Evolutionary conservation across 2,113 vertebrate genomes (phyloP).

Genomic region (Pao palembangensis): DNA sequence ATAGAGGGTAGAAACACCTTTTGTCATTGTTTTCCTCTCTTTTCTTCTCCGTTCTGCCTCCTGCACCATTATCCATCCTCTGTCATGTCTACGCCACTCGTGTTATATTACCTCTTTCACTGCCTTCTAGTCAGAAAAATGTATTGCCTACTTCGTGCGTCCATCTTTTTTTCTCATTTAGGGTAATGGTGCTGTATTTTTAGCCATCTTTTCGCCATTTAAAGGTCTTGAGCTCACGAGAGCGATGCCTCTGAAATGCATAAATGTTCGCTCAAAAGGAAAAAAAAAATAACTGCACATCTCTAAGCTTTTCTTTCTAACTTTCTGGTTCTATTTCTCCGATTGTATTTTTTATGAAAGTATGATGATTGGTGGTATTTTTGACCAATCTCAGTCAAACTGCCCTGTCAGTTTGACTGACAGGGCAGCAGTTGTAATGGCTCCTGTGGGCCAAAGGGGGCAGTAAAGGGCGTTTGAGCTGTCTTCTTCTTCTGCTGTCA

Average conservation of each 20-base stretch:
- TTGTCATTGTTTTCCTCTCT: constrained; percentile 4
- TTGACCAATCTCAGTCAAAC: too few relatives aligned
- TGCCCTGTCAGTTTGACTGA: too few relatives aligned
- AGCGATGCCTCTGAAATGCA: constrained; percentile 15
- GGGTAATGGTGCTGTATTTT: constrained; percentile 53
- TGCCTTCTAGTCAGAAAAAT: constrained; percentile 45
- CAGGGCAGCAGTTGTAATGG: too few relatives aligned
- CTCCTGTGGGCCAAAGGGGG: too few relatives aligned
- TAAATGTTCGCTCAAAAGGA: constrained; percentile 9
- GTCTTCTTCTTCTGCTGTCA: too few relatives aligned
- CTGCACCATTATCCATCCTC: constrained; percentile 1
- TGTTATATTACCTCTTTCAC: constrained; percentile 5
- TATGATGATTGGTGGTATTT: too few relatives aligned
- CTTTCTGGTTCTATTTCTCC: not conserved
- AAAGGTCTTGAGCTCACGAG: constrained; percentile 18
- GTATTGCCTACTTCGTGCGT: constrained; percentile 27
- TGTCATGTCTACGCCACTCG: not conserved
- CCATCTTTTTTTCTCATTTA: constrained; percentile 39
- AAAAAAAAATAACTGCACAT: not conserved
- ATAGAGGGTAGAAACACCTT: constrained; percentile 9
- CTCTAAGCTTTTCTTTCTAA: not conserved
- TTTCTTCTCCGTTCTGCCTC: not conserved
- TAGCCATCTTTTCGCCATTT: constrained; percentile 14
- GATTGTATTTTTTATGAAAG: too few relatives aligned
- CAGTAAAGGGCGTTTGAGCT: too few relatives aligned